Base-by-base conservation (phyloP, 2,888 invertebrate species). In the Ypsolopha sequella region DNA sequence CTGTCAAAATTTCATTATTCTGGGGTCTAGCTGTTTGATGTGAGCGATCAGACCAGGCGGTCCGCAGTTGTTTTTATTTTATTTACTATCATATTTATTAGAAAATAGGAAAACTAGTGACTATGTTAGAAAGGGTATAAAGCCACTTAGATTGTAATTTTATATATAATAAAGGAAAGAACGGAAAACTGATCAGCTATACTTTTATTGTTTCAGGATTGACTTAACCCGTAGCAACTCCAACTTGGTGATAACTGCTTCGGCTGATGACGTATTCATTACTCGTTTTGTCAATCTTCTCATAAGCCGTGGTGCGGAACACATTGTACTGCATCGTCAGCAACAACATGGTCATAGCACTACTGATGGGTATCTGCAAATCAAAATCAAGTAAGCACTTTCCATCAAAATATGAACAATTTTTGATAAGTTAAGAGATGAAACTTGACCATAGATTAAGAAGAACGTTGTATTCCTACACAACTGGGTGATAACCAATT, bases 311-410 rank as follows among this genome's bases (percentile, higher is more conserved):
- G 49, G 49, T 10, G 49, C 39, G 3, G n/a, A n/a, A 4, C 11
- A 39, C 2, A 24, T 49, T 7, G 34, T 41, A 7, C 49, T 49
- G 1, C 14, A 41, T 33, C 39, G 14, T 8, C n/a, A 39, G 13
- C 9, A 36, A 36, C 11, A 48, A 9, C 39, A 33, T 7, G 41
- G 11, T 0, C 11, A 14, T 47, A 10, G 11, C 36, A 36, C 11
- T 39, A 2, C 11, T 1, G 41, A 49, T 33, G 34, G 8, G 7
- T 49, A 41, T 11, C 14, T 49, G 34, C 24, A 10, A 41, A 49
- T 49, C 11, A 49, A 49, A 24, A 41, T 41, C 34, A 49, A 49
- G 49, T 49, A 33, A 49, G 39, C 34, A 35, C n/a, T 3, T 39
- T n/a, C 4, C 24, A 24, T 24, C 24, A 24, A 24, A n/a, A n/a